phyloP scores from a whole-genome alignment of 2,888 invertebrate genomes.

The Cephus pygmeus region DNA sequence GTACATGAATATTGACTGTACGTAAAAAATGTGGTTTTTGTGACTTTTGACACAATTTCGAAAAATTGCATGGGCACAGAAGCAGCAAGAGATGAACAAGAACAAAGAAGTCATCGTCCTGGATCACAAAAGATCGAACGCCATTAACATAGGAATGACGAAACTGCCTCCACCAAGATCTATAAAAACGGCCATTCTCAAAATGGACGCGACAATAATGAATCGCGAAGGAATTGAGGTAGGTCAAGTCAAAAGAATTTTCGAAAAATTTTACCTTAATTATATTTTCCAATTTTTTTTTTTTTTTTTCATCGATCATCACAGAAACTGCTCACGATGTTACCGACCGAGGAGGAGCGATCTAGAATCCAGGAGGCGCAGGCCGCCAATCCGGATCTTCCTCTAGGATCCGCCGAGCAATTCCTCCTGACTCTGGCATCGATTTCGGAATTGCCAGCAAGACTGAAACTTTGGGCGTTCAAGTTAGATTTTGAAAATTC shows the following conservation, averaged over 20 bases:
- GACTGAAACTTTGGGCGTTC: conserved; percentile 97
- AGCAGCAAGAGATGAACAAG: conserved; percentile 85
- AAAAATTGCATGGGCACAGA: conserved; percentile 66
- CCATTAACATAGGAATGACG: conserved; percentile 99
- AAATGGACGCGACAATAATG: conserved; percentile 99
- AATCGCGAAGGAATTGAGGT: conserved; percentile 97
- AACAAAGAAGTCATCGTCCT: conserved; percentile 94
- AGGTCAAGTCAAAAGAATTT: conserved; percentile 20
- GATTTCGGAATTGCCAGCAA: conserved; percentile 92
- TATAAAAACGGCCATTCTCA: conserved; percentile 98
- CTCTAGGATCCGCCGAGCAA: conserved; percentile 96
- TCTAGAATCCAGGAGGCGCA: conserved; percentile 97
- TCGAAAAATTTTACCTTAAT: too few species aligned
- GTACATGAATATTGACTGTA: not conserved
- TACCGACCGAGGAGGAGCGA: conserved; percentile 96
- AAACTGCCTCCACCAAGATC: conserved; percentile 97
- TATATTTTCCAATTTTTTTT: too few species aligned
- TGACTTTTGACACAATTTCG: not conserved
- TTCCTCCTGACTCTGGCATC: conserved; percentile 96
- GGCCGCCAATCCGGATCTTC: conserved; percentile 88
- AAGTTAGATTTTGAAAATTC: conserved; percentile 97
- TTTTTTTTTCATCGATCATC: conserved; percentile 30
- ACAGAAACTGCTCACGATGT: conserved; percentile 93
- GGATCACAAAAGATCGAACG: conserved; percentile 97
- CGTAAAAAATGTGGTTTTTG: not conserved